Evolutionary conservation across 2,113 vertebrate species (phyloP).

Genomic region (Hucho hucho): DNA sequence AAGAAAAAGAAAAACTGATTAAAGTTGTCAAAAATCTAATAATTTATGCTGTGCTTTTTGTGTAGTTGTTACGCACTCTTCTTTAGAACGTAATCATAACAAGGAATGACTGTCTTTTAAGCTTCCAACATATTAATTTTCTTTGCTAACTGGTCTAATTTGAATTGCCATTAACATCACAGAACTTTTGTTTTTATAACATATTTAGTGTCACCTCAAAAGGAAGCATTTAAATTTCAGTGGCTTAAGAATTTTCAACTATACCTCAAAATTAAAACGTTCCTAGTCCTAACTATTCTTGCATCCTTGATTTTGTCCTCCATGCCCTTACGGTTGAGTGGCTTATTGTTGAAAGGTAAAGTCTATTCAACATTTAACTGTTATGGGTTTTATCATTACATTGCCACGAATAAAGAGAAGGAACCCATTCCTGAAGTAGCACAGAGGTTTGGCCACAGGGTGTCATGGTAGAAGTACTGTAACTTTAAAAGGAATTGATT

Average conservation of each 20-base stretch:
- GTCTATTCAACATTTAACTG: too few species aligned
- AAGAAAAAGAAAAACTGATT: constrained; percentile 14
- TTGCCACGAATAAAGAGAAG: not conserved
- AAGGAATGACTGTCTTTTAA: not conserved
- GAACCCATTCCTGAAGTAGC: not conserved
- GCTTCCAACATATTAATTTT: constrained; percentile 7
- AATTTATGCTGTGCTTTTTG: not conserved
- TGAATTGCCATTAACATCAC: constrained; percentile 20
- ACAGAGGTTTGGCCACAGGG: not conserved
- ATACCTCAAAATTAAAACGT: not conserved
- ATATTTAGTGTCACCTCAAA: not conserved
- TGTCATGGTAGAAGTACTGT: not conserved
- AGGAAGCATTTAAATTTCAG: not conserved
- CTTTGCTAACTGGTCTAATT: constrained; percentile 28
- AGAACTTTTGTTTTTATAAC: constrained; percentile 11
- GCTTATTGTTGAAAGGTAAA: too few species aligned
- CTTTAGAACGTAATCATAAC: constrained; percentile 25
- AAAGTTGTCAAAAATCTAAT: constrained; percentile 11
- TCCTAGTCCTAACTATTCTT: not conserved
- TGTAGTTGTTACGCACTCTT: constrained; percentile 20
- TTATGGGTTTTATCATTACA: too few species aligned
- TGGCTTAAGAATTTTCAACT: not conserved
- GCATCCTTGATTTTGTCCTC: not conserved
- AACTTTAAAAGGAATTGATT: too few species aligned
- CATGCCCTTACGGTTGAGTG: not conserved